Conservation (phyloP, 2,113 vertebrate genomes). For the Lophochroa leadbeateri region DNA sequence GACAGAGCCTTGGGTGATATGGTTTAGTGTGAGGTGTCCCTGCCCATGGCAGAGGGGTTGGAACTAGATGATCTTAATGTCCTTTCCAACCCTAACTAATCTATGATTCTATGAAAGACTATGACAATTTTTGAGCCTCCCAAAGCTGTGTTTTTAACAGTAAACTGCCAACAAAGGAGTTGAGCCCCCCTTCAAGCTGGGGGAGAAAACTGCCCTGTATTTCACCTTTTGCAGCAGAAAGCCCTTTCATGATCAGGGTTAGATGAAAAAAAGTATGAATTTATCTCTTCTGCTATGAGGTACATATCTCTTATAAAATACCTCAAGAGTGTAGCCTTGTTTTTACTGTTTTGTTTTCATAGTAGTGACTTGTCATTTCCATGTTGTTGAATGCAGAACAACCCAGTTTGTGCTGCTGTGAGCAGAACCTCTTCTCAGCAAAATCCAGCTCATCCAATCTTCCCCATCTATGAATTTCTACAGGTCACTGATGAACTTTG, state of each 20-base stretch:
- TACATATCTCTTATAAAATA: neutral
- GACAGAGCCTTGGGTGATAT: too few species aligned
- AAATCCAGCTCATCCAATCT: neutral
- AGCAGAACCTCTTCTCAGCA: neutral
- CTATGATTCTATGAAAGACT: too few species aligned
- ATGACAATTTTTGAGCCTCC: too few species aligned
- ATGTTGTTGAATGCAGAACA: neutral
- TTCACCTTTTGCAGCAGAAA: neutral
- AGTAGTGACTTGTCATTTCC: neutral
- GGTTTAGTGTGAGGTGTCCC: too few species aligned
- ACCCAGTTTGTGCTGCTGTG: neutral
- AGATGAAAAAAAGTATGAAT: neutral
- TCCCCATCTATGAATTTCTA: neutral
- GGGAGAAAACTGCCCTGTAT: neutral
- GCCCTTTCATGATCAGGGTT: neutral
- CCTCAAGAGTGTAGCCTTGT: accelerated
- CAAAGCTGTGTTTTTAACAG: too few species aligned
- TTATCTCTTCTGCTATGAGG: neutral
- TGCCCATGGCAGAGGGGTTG: too few species aligned
- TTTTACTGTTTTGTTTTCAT: neutral
- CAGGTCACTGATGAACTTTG: neutral
- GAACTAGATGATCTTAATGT: too few species aligned
- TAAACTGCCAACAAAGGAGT: neutral
- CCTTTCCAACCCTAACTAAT: too few species aligned
- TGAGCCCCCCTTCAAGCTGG: neutral